These are phyloP conservation scores for Etheostoma cragini DNA, from an alignment of 2,113 vertebrate genomes.

Conservation along the genomic window DNA sequence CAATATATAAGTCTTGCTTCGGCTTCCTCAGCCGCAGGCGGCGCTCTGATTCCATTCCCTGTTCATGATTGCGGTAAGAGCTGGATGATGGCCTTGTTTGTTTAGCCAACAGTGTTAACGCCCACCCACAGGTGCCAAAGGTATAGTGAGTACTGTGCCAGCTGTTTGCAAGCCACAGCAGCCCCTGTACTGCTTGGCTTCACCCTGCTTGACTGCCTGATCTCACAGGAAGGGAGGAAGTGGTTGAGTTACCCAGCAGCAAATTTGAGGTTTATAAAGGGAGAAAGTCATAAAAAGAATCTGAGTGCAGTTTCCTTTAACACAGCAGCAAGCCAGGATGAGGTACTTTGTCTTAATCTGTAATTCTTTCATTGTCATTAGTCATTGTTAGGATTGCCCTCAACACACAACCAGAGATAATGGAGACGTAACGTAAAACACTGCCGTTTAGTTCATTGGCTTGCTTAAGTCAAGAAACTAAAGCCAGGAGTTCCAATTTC, in stretches of 20 bases:
- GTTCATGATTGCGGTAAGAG: slow-evolving; percentile 34
- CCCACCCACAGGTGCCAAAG: slow-evolving; percentile 80
- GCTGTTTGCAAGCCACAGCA: slow-evolving; percentile 73
- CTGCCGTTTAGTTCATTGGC: slow-evolving; percentile 4
- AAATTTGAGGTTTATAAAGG: slow-evolving; percentile 81
- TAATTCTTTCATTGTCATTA: slow-evolving; percentile 34
- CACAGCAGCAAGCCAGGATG: slow-evolving; percentile 38
- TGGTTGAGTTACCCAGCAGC: slow-evolving; percentile 79
- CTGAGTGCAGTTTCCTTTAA: slow-evolving; percentile 59
- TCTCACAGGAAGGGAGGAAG: slow-evolving; percentile 80
- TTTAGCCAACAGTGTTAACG: slow-evolving; percentile 76
- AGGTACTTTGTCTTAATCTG: slow-evolving; percentile 34
- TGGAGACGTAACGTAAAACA: background rate
- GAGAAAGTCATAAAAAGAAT: slow-evolving; percentile 63
- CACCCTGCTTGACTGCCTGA: slow-evolving; percentile 71
- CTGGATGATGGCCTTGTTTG: slow-evolving; percentile 69
- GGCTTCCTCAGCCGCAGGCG: slow-evolving; percentile 59
- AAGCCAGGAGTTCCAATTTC: slow-evolving; percentile 24
- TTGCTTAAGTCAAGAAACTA: background rate
- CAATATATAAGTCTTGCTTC: background rate
- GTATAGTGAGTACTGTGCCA: slow-evolving; percentile 65
- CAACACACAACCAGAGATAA: slow-evolving; percentile 3
- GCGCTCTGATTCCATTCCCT: slow-evolving; percentile 38
- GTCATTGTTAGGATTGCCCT: background rate
- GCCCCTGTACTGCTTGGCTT: slow-evolving; percentile 62